Percentiles rank a stretch among this genome's conserved stretches.
Evolutionary conservation across 1,140 invertebrate genomes (phyloP).

Genomic region (Sinonovacula constricta): DNA sequence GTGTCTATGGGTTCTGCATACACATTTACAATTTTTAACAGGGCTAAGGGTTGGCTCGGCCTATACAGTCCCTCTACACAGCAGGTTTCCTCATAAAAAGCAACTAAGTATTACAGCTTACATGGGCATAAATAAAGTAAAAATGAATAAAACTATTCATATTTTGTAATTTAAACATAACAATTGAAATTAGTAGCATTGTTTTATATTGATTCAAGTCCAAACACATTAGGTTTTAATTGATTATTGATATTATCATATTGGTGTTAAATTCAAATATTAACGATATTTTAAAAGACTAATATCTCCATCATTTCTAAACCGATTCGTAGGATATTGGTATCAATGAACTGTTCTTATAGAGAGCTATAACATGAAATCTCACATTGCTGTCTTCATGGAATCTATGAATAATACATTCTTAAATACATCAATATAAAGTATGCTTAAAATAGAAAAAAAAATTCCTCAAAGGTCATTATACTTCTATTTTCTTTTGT

Average conservation of each 20-base stretch:
- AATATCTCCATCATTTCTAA: neutral
- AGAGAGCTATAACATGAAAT: neutral
- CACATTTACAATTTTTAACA: neutral
- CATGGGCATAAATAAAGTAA: neutral
- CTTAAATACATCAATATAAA: neutral
- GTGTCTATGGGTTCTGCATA: neutral
- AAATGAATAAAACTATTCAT: neutral
- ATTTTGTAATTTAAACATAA: neutral
- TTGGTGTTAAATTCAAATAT: neutral
- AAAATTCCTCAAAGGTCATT: neutral
- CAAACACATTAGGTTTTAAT: neutral
- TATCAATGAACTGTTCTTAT: neutral
- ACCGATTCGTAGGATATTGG: neutral
- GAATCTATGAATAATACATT: neutral
- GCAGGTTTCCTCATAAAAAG: neutral
- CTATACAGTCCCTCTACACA: neutral
- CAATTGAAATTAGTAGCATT: neutral
- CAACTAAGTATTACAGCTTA: neutral
- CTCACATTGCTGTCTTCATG: neutral
- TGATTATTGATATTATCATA: neutral
- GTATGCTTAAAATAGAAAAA: neutral
- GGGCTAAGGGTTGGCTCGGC: neutral
- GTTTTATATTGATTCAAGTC: neutral
- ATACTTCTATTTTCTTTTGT: neutral
- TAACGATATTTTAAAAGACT: neutral